Conservation (phyloP, 2,113 vertebrate species). For the Sialia sialis region DNA sequence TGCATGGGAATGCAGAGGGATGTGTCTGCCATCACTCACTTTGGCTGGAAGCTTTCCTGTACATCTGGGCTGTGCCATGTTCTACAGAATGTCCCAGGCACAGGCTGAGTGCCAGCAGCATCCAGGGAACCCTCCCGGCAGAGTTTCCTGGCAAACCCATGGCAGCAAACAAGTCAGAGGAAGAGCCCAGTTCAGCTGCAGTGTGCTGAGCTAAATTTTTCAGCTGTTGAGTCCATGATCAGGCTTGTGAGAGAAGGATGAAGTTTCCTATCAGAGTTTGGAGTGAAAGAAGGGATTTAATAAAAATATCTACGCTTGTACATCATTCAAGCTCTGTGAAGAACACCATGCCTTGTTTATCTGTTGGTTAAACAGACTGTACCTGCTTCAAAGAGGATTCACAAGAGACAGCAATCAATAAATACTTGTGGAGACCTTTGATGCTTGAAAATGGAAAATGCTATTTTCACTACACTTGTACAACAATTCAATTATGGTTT, state of each 20-base stretch:
- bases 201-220: neutral
- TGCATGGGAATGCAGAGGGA: neutral
- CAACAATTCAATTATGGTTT: constrained; percentile 1
- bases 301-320: neutral
- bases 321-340: neutral
- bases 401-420: constrained; percentile 3
- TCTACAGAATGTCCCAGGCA: neutral
- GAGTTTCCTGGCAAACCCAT: accelerated
- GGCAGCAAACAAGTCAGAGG: neutral
- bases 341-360: neutral
- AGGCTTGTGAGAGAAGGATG: neutral
- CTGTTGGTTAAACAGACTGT: neutral
- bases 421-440: constrained; percentile 5
- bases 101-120: neutral
- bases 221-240: neutral
- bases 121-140: neutral
- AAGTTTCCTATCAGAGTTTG: neutral
- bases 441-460: constrained; percentile 44
- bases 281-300: neutral
- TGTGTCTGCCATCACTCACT: neutral
- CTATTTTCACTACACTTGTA: neutral
- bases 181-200: neutral
- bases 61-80: neutral
- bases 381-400: constrained; percentile 7
- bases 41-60: neutral